Conservation (phyloP, 2,888 invertebrate species). For the Lasioglossum vierecki region DNA sequence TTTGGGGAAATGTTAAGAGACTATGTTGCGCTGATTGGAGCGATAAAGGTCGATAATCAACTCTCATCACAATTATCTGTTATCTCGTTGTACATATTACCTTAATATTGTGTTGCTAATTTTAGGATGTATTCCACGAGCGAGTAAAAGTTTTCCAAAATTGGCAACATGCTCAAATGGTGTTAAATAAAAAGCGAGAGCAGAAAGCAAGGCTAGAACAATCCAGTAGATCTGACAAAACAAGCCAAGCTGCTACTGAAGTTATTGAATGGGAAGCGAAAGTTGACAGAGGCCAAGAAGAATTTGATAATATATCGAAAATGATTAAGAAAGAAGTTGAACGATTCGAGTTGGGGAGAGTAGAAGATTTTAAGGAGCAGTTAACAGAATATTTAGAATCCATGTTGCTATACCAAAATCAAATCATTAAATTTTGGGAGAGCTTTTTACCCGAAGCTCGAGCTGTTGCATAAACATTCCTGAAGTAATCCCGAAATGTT, state of each 20-base stretch:
- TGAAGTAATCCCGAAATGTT: conserved; percentile 42
- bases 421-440: conserved; percentile 98
- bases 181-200: conserved; percentile 96
- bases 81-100: conserved; percentile 7
- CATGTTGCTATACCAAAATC: conserved; percentile 96
- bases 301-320: conserved; percentile 97
- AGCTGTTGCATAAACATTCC: conserved; percentile 91
- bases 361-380: conserved; percentile 95
- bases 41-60: conserved; percentile 89
- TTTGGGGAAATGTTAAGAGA: conserved; percentile 98
- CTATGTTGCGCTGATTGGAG: conserved; percentile 95
- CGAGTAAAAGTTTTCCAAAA: conserved; percentile 95
- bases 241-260: conserved; percentile 94
- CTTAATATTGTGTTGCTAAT: conserved; percentile 56
- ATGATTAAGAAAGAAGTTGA: conserved; percentile 98
- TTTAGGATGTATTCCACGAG: conserved; percentile 89
- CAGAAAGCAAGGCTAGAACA: conserved; percentile 96
- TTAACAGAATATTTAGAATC: conserved; percentile 96
- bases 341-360: conserved; percentile 94
- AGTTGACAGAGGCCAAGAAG: conserved; percentile 98
- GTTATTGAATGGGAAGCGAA: conserved; percentile 98
- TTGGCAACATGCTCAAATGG: conserved; percentile 98
- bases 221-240: conserved; percentile 94
- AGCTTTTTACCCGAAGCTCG: conserved; percentile 97
- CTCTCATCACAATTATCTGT: background rate